A percentile compares a stretch with the other conserved stretches of the same genome.
Evolutionary conservation across 2,113 vertebrate species (phyloP).

Genomic region (Aldabrachelys gigantea): DNA sequence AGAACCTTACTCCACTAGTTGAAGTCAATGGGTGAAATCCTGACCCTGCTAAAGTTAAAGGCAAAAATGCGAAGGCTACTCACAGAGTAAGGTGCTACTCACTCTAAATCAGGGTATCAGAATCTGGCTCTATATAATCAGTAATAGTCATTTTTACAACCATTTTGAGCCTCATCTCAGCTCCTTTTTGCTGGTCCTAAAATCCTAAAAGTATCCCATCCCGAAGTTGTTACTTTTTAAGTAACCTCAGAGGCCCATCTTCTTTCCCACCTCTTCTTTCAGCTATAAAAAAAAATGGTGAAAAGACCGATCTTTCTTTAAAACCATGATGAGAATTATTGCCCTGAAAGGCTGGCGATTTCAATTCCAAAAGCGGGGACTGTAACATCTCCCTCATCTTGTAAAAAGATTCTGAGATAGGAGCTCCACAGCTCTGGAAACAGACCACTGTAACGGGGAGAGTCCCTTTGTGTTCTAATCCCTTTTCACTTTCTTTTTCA

Average conservation of each 20-base stretch:
- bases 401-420: constrained; percentile 26
- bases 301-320: neutral
- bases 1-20: neutral
- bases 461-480: constrained; percentile 44
- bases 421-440: constrained; percentile 34
- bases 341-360: neutral
- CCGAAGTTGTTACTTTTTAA: neutral
- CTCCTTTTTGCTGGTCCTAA: neutral
- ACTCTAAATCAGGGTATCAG: neutral
- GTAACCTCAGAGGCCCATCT: neutral
- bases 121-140: neutral
- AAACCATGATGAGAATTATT: neutral
- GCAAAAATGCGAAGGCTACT: neutral
- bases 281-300: neutral
- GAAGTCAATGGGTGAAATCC: neutral
- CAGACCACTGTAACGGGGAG: constrained; percentile 54
- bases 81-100: neutral
- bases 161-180: neutral
- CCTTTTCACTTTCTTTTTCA: constrained; percentile 68
- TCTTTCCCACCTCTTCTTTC: neutral
- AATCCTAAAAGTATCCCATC: neutral
- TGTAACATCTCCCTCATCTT: neutral
- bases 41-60: neutral
- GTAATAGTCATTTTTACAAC: neutral
- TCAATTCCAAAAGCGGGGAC: neutral